phyloP scores from a whole-genome alignment of 2,888 invertebrate species.

The Agapostemon virescens region DNA sequence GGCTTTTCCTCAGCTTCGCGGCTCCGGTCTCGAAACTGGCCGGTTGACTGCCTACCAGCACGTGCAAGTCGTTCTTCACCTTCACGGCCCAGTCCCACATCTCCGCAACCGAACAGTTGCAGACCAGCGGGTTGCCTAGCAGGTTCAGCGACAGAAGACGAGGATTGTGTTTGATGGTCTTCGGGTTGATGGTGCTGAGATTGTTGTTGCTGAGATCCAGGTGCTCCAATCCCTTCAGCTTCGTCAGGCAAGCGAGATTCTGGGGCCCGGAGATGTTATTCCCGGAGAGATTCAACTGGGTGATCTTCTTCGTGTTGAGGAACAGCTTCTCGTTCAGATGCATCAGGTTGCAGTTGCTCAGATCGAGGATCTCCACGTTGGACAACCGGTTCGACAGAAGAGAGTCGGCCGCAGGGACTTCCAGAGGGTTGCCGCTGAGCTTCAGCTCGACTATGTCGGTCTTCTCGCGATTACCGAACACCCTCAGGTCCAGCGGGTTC shows the following conservation, averaged over 20 bases:
- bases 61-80: conserved; percentile 84
- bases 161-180: conserved; percentile 83
- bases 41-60: conserved; percentile 85
- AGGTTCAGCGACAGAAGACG: conserved; percentile 84
- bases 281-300: conserved; percentile 83
- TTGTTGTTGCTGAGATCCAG: conserved; percentile 86
- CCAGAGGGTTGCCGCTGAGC: conserved; percentile 86
- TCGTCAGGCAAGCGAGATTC: conserved; percentile 83
- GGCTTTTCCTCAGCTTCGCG: conserved; percentile 84
- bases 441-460: conserved; percentile 86
- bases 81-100: conserved; percentile 88
- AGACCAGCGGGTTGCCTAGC: conserved; percentile 86
- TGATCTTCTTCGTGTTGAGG: conserved; percentile 84
- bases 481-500: conserved; percentile 84
- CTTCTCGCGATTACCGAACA: conserved; percentile 86
- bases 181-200: conserved; percentile 83
- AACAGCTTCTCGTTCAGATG: conserved; percentile 84
- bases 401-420: conserved; percentile 83
- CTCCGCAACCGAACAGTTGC: conserved; percentile 86
- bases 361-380: conserved; percentile 84
- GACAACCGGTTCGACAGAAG: conserved; percentile 86
- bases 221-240: conserved; percentile 83
- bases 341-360: conserved; percentile 85
- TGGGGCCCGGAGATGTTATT: conserved; percentile 83
- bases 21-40: conserved; percentile 85